Percentiles rank a stretch among this genome's conserved stretches.
These are phyloP conservation scores for Pyxicephalus adspersus DNA, from an alignment of 2,113 vertebrate species.

Conservation along the genomic window DNA sequence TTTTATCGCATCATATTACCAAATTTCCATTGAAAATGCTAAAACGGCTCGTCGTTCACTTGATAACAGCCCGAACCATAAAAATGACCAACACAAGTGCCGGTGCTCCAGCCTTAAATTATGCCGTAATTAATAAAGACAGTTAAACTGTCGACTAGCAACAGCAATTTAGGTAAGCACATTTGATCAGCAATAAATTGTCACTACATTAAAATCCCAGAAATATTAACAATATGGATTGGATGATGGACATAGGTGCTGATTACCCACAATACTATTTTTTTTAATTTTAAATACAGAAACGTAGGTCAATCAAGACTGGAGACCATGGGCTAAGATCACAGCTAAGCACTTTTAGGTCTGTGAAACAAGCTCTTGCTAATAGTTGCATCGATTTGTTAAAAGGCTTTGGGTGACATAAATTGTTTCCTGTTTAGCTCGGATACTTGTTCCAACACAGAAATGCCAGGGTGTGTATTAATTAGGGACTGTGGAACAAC, in stretches of 20 bases:
- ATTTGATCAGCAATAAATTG: constrained; percentile 99
- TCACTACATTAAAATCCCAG: constrained; percentile 94
- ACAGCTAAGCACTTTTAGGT: constrained; percentile 97
- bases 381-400: constrained; percentile 99
- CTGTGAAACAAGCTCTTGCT: constrained; percentile 99
- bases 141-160: constrained; percentile 96
- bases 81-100: constrained; percentile 82
- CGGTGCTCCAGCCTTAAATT: constrained; percentile 91
- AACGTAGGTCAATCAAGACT: constrained; percentile 88
- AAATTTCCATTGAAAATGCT: constrained; percentile 79
- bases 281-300: constrained; percentile 72
- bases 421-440: constrained; percentile 98
- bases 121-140: constrained; percentile 97
- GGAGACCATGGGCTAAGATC: constrained; percentile 92
- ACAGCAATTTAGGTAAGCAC: constrained; percentile 99
- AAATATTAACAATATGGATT: constrained; percentile 97
- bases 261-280: constrained; percentile 78
- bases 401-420: constrained; percentile 99
- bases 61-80: constrained; percentile 78
- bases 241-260: constrained; percentile 89
- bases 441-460: constrained; percentile 84
- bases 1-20: constrained; percentile 84
- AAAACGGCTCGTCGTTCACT: constrained; percentile 85
- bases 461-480: constrained; percentile 92
- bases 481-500: constrained; percentile 86